Percentiles rank a stretch among this genome's conserved stretches.
Conservation (phyloP, 2,888 invertebrate genomes). For the Lysandra coridon region DNA sequence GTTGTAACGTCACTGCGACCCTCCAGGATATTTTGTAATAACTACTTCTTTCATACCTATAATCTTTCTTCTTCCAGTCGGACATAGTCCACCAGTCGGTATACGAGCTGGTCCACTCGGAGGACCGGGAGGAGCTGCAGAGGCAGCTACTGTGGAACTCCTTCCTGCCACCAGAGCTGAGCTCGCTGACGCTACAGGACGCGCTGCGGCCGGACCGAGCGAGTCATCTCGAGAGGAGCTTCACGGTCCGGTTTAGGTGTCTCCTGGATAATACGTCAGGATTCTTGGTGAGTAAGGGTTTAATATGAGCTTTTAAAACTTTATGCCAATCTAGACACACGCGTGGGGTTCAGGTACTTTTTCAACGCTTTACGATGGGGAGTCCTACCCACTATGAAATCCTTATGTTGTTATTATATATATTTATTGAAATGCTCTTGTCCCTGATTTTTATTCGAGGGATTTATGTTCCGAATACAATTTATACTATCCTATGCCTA, state of each 20-base stretch:
- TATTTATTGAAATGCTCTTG: too few relatives aligned
- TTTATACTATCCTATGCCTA: too few relatives aligned
- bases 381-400: too few relatives aligned
- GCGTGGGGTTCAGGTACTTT: too few relatives aligned
- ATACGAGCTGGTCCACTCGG: slow-evolving; percentile 99
- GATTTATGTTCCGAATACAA: too few relatives aligned
- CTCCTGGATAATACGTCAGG: slow-evolving; percentile 99
- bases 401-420: too few relatives aligned
- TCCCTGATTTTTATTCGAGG: too few relatives aligned
- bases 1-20: too few relatives aligned
- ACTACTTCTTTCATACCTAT: neutral
- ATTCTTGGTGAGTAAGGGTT: slow-evolving; percentile 88
- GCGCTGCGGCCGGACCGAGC: slow-evolving; percentile 93
- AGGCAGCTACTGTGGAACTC: slow-evolving; percentile 97
- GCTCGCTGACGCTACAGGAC: slow-evolving; percentile 89
- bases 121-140: slow-evolving; percentile 98
- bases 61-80: slow-evolving; percentile 85
- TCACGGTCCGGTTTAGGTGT: slow-evolving; percentile 99
- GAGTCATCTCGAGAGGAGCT: slow-evolving; percentile 95
- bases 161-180: slow-evolving; percentile 90
- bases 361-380: too few relatives aligned
- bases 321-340: too few relatives aligned
- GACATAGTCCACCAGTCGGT: slow-evolving; percentile 99
- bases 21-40: too few relatives aligned
- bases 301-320: too few relatives aligned